These are phyloP conservation scores for Spinus pinus DNA, from an alignment of 2,797 vertebrate species.

Conservation along the genomic window DNA sequence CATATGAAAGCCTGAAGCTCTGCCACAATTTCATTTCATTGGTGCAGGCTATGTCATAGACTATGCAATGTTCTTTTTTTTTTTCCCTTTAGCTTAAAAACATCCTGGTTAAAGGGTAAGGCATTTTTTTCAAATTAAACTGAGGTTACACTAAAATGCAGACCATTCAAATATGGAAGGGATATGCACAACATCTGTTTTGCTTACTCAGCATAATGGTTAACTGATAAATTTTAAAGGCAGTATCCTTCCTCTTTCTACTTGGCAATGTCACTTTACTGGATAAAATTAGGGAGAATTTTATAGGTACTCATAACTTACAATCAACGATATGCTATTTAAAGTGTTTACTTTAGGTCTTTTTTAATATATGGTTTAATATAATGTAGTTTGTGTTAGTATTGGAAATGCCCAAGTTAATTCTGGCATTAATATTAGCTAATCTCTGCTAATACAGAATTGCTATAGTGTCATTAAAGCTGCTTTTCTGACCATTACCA, in stretches of 20 bases:
- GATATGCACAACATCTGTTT: neutral
- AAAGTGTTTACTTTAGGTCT: neutral
- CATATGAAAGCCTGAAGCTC: neutral
- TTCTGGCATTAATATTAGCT: neutral
- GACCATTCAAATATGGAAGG: neutral
- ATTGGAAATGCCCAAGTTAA: neutral
- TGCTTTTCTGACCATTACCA: neutral
- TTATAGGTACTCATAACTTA: neutral
- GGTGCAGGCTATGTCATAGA: neutral
- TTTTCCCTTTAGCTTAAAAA: neutral
- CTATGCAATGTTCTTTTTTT: slow-evolving; percentile 17
- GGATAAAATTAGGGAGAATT: neutral
- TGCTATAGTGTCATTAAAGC: neutral
- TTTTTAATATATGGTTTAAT: neutral
- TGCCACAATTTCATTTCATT: neutral
- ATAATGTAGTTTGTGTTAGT: neutral
- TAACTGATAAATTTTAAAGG: neutral
- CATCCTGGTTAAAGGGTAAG: slow-evolving; percentile 4
- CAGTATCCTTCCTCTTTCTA: neutral
- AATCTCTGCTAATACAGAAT: neutral
- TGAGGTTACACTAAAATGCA: neutral
- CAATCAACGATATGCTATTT: neutral
- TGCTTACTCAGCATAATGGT: neutral
- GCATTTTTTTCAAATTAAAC: slow-evolving; percentile 13
- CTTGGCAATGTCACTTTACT: neutral